Evolutionary conservation across 2,113 vertebrate genomes (phyloP), one percentile per base, ranked within the genome.

Genomic region (Scytalopus superciliaris): DNA sequence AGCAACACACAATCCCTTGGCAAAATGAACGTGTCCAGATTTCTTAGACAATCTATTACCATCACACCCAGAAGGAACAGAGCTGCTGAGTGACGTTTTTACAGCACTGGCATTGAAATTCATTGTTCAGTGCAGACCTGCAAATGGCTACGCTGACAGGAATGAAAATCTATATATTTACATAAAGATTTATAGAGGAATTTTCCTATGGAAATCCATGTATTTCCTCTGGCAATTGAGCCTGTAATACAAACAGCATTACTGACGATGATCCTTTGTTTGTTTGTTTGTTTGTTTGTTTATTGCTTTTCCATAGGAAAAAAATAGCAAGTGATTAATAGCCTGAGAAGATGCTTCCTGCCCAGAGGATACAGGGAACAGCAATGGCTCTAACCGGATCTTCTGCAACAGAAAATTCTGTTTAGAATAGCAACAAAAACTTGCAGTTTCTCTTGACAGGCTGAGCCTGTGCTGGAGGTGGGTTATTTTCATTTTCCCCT

Each of bases 1-100:
- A 97, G 97, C 90, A 84, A 89, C 84, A 91, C 89, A 75, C 6
- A 4, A 81, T 97, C 96, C 93, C 95, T 90, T 93, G 95, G 89
- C 83, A 94, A 60, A 45, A 93, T 56, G 75, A 96, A 90, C 60
- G 30, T 98, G 96, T 97, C 90, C 93, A 88, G 95, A 91, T 92
- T 97, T 97, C 94, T 94, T 66, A 97, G 93, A 28, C 82, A 89
- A 52, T 79, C 81, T 94, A 90, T 97, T 97, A 96, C 89, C 90
- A 81, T 89, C 69, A 84, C 89, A 72, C 72, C 57, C 78, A 89
- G 84, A 79, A 95, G 87, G 67, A 87, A 10, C 76, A 67, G 78
- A 80, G 75, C 87, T 81, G 59, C 79, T 96, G 89, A 70, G 40
- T 91, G 70, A 94, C 57, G 49, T 19, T 77, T 87, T 84, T 55